Conservation (phyloP, 2,888 invertebrate species). For the Microctonus aethiopoides region DNA sequence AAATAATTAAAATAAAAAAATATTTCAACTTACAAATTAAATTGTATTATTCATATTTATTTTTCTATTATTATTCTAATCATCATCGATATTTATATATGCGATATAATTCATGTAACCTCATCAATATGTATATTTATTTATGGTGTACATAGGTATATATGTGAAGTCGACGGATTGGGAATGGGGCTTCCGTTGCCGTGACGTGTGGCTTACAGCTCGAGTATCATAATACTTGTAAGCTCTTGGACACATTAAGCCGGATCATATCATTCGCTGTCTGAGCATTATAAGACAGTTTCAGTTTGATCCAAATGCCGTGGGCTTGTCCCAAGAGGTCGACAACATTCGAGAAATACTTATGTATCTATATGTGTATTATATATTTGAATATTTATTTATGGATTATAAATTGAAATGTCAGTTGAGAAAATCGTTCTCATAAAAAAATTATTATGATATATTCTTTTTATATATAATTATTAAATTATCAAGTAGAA, state of each 20-base stretch:
- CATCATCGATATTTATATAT: background rate
- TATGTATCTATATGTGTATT: background rate
- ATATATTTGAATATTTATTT: too few species aligned
- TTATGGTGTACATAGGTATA: slow-evolving; percentile 20
- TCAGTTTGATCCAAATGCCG: slow-evolving; percentile 49
- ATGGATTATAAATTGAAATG: too few species aligned
- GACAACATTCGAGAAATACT: slow-evolving; percentile 26
- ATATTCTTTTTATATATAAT: too few species aligned
- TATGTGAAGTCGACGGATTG: slow-evolving; percentile 60
- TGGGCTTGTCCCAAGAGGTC: slow-evolving; percentile 26
- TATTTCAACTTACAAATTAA: too few species aligned
- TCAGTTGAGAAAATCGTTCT: too few species aligned
- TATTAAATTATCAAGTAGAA: too few species aligned
- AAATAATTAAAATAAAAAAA: too few species aligned
- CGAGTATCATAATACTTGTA: slow-evolving; percentile 63
- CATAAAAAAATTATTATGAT: too few species aligned
- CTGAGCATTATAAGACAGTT: slow-evolving; percentile 51
- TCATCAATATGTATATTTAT: slow-evolving; percentile 28
- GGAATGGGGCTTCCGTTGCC: slow-evolving; percentile 55
- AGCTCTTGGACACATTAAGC: slow-evolving; percentile 60
- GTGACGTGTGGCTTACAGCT: slow-evolving; percentile 50
- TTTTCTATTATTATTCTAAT: background rate
- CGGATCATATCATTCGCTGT: slow-evolving; percentile 60
- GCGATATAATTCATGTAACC: slow-evolving; percentile 1
- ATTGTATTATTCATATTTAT: background rate